These are phyloP conservation scores for Pantherophis guttatus DNA, from an alignment of 2,113 vertebrate genomes.

Conservation along the genomic window DNA sequence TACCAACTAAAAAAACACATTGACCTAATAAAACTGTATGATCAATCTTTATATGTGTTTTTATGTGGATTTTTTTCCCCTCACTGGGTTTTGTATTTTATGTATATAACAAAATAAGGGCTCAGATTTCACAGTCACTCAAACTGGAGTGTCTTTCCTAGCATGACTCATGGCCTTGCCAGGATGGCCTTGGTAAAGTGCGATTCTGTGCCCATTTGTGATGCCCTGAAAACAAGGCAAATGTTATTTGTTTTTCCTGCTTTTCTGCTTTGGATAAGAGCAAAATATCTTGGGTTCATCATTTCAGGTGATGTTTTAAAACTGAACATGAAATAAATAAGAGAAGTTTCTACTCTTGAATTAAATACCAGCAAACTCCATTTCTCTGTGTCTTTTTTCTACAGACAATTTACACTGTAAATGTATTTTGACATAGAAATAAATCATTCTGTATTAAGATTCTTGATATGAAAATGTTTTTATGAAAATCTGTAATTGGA, in stretches of 20 bases:
- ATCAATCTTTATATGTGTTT: constrained; percentile 73
- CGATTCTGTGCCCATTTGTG: constrained; percentile 9
- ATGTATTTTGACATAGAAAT: constrained; percentile 80
- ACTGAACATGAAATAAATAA: constrained; percentile 55
- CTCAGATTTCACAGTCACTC: constrained; percentile 38
- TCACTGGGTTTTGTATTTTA: constrained; percentile 52
- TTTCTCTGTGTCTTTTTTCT: constrained; percentile 69
- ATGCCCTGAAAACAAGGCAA: constrained; percentile 40
- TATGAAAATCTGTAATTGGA: constrained; percentile 76
- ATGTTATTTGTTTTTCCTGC: constrained; percentile 35
- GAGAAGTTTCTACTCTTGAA: constrained; percentile 53
- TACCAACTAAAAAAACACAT: constrained; percentile 72
- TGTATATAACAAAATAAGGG: constrained; percentile 21
- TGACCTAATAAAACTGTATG: constrained; percentile 76
- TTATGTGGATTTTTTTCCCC: constrained; percentile 65
- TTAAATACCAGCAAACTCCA: constrained; percentile 69
- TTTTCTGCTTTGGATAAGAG: constrained; percentile 49
- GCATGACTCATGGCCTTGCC: not conserved
- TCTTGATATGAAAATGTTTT: constrained; percentile 77
- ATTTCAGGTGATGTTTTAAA: constrained; percentile 50
- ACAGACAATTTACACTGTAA: constrained; percentile 69
- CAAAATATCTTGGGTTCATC: constrained; percentile 39
- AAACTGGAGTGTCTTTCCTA: constrained; percentile 36
- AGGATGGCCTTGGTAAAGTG: not conserved
- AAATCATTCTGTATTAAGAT: constrained; percentile 75